Evolutionary conservation across 1,140 invertebrate species (phyloP), one percentile per base, ranked within the genome.

Genomic region (Aphis craccivora): DNA sequence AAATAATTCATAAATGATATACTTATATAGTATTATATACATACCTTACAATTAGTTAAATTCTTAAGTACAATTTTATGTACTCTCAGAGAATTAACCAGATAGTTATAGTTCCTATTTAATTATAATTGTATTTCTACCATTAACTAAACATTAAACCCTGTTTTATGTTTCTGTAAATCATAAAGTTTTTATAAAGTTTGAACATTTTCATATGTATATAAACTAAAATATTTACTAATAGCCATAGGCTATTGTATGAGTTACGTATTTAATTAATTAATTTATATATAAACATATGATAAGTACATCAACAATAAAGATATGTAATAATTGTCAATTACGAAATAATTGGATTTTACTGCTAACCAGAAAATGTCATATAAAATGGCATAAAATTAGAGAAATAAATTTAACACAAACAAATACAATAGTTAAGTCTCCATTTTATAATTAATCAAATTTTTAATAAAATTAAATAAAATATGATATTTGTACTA

Each of bases 81-180:
- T 53, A 53, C 25, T 30, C 35, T 18, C 53, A 40, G 53, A 90
- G 40, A 90, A 90, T 60, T 60, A 48, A 40, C 25, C 53, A 60
- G 51, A 60, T 60, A 90, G 51, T 90, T 90, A 90, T n/a, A n/a
- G 88, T 90, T 60, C 18, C 22, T 90, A 55, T 60, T 90, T 90
- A 60, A 90, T 90, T 60, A 60, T 55, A 90, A 90, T 43, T 90
- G 35, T 60, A 60, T 90, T 60, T 90, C 37, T 14, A 60, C 35
- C 23, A 25, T 90, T 90, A 55, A 60, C 55, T 90, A 90, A 23
- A 60, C 35, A 40, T 37, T 40, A 60, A 90, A 90, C 55, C 51
- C 11, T n/a, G 53, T 90, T 90, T 90, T 60, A 60, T 90, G 88
- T 90, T 90, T 90, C 88, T 90, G 88, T 90, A 40, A 40, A 60